Percentiles rank a stretch among this genome's conserved stretches.
These are phyloP conservation scores for Apostichopus japonicus DNA, from an alignment of 35 echinoderm and acorn worm genomes.

Conservation along the genomic window DNA sequence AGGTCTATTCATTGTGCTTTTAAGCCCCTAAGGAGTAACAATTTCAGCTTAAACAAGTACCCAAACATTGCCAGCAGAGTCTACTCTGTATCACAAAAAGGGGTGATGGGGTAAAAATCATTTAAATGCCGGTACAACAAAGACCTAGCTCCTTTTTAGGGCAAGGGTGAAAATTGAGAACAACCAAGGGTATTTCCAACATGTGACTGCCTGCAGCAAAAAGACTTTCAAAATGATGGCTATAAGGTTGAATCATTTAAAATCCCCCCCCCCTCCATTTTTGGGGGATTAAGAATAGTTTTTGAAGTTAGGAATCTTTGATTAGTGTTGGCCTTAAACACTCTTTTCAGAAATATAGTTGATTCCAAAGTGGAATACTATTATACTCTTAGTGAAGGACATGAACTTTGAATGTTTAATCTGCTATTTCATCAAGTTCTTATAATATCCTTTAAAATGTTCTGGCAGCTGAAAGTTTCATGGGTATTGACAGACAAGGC, in stretches of 20 bases:
- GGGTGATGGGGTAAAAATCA: background rate
- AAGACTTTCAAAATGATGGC: background rate
- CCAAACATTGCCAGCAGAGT: background rate
- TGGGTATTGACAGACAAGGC: constrained; percentile 10
- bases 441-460: constrained; percentile 17
- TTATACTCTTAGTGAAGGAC: background rate
- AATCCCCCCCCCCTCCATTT: too few species aligned
- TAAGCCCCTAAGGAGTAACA: background rate
- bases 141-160: background rate
- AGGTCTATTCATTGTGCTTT: background rate
- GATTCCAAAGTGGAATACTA: background rate
- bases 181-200: background rate
- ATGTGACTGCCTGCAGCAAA: background rate
- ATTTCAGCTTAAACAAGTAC: background rate
- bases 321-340: background rate
- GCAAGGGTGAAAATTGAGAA: background rate
- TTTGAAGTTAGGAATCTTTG: background rate
- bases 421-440: constrained; percentile 31
- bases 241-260: background rate
- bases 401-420: background rate
- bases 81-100: background rate
- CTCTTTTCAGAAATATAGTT: background rate
- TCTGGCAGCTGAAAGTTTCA: background rate
- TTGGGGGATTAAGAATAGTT: background rate
- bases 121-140: background rate